These are phyloP conservation scores for Xenops minutus DNA, from an alignment of 2,797 vertebrate species.

Conservation along the genomic window DNA sequence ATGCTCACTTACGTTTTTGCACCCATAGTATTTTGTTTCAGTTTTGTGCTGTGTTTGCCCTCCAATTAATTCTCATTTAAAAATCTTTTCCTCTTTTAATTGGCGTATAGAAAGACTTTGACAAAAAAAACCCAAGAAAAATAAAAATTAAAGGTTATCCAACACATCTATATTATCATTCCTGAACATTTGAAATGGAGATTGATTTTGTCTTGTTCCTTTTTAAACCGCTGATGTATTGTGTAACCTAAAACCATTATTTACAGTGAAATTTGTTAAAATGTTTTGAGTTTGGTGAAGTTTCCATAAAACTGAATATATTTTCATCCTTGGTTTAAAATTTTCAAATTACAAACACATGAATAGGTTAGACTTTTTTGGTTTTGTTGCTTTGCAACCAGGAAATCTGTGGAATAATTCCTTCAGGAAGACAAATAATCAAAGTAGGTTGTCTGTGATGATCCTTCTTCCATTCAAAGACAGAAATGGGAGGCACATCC, in stretches of 20 bases:
- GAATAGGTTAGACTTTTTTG: background rate
- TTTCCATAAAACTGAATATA: background rate
- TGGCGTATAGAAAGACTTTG: background rate
- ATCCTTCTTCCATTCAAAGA: background rate
- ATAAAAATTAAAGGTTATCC: background rate
- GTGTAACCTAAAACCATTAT: background rate
- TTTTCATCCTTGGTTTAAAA: background rate
- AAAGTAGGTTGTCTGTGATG: background rate
- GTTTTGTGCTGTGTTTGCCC: background rate
- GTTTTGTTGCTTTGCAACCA: background rate
- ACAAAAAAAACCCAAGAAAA: background rate
- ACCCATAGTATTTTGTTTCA: background rate
- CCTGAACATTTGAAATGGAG: background rate
- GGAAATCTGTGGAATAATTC: background rate
- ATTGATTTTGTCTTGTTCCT: background rate
- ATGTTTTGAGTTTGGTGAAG: background rate
- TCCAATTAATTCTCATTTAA: background rate
- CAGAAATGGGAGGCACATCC: background rate
- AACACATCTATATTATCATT: background rate
- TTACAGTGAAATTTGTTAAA: background rate
- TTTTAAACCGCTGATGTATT: background rate
- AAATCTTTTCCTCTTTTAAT: background rate
- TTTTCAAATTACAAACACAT: background rate
- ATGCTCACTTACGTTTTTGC: background rate
- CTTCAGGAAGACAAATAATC: rapidly evolving